A percentile compares a stretch with the other conserved stretches of the same genome.
These are phyloP conservation scores for Pyrocephalus nanus DNA, from an alignment of 2,797 vertebrate genomes.

Conservation along the genomic window DNA sequence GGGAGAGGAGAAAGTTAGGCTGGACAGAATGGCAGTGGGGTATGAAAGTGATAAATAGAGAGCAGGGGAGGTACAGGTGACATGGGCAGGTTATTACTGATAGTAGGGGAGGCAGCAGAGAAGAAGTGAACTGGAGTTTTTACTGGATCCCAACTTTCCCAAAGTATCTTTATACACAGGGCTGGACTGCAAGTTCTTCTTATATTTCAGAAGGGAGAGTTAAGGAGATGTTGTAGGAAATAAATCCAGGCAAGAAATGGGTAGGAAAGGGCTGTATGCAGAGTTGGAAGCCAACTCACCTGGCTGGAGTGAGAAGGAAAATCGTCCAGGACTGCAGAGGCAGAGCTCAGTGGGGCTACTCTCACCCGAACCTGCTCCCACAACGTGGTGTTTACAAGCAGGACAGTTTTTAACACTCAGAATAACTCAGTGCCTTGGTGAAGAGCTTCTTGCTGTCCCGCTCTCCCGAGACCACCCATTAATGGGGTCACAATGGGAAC, in stretches of 20 bases:
- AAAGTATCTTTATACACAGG: neutral
- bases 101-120: neutral
- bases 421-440: neutral
- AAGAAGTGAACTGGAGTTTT: constrained; percentile 20
- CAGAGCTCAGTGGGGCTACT: neutral
- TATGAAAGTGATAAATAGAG: neutral
- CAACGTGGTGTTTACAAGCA: neutral
- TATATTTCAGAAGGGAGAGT: neutral
- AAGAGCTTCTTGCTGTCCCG: neutral
- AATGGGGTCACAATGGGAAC: neutral
- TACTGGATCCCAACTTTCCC: neutral
- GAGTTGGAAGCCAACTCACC: neutral
- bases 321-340: neutral
- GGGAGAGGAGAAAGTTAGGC: constrained; percentile 28
- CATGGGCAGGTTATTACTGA: neutral
- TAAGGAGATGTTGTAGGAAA: neutral
- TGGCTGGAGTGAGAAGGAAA: neutral
- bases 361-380: neutral
- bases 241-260: neutral
- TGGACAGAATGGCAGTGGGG: constrained; percentile 10
- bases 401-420: neutral
- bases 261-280: neutral
- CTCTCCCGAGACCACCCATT: neutral
- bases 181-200: neutral
- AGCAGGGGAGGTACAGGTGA: neutral